phyloP scores from a whole-genome alignment of 2,113 vertebrate genomes.

The Seriola aureovittata region DNA sequence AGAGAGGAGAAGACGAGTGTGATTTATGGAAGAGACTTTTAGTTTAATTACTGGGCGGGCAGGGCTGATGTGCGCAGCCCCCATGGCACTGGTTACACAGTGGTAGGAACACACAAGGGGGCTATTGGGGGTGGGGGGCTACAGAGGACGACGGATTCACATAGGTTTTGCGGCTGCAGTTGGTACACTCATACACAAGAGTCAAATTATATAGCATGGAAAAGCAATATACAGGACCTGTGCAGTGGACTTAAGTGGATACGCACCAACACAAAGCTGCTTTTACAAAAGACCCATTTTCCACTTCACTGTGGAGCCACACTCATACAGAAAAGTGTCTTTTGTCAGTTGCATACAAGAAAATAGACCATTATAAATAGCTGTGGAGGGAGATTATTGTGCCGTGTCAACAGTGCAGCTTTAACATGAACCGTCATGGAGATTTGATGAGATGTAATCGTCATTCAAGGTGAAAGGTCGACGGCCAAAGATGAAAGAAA shows the following conservation, averaged over 20 bases:
- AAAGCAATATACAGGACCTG: conserved; percentile 35
- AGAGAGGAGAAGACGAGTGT: conserved; percentile 64
- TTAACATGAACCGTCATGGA: neutral
- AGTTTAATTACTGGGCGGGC: conserved; percentile 83
- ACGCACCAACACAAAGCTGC: conserved; percentile 2
- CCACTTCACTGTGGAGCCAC: conserved; percentile 20
- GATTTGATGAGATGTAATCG: conserved; percentile 48
- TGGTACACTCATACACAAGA: conserved; percentile 22
- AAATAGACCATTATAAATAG: neutral
- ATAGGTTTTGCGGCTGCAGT: conserved; percentile 16
- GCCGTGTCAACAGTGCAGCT: conserved; percentile 40
- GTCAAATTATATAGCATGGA: conserved; percentile 35
- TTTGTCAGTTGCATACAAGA: neutral
- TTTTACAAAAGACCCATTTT: conserved; percentile 36
- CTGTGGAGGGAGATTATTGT: neutral
- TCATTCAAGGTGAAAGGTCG: conserved; percentile 58
- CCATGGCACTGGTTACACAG: conserved; percentile 59
- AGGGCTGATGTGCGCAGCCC: conserved; percentile 74
- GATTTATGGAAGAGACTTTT: conserved; percentile 86
- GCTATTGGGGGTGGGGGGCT: conserved; percentile 12
- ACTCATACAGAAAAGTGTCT: conserved; percentile 10
- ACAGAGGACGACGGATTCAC: conserved; percentile 51
- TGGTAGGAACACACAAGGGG: conserved; percentile 53
- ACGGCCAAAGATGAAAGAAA: conserved; percentile 27
- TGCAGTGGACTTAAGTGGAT: conserved; percentile 19